Percentiles rank a stretch among this genome's conserved stretches.
Conservation (phyloP, 1,140 invertebrate genomes). For the Bombus haemorrhoidalis region DNA sequence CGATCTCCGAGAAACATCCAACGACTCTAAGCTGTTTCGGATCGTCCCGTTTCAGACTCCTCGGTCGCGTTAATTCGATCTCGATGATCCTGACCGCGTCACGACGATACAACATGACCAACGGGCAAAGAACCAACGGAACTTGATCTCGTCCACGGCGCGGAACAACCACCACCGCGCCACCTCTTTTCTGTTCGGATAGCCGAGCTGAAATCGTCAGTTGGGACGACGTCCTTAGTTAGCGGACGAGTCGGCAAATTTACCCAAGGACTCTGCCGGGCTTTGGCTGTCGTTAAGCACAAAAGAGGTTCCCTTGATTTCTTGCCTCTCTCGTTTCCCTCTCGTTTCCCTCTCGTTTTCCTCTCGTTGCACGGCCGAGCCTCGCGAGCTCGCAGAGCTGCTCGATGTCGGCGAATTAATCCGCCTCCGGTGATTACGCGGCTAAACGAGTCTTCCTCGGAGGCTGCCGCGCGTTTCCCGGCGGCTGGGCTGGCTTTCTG, state of each 20-base stretch:
- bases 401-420: conserved; percentile 31
- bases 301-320: conserved; percentile 32
- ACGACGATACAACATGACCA: no score
- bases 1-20: background rate
- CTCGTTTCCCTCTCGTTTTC: background rate
- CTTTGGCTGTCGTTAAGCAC: conserved; percentile 35
- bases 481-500: conserved; percentile 1
- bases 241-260: conserved; percentile 56
- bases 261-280: conserved; percentile 25
- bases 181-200: background rate
- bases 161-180: conserved; percentile 17
- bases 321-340: background rate
- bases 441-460: background rate
- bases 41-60: no score
- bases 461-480: background rate
- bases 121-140: no score
- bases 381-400: background rate
- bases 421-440: conserved; percentile 17
- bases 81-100: no score
- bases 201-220: conserved; percentile 6
- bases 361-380: background rate
- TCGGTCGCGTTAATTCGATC: no score
- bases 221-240: conserved; percentile 52
- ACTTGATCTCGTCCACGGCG: no score
- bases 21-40: background rate